Conservation (phyloP, 2,797 vertebrate species). For the Chaunax sp. region DNA sequence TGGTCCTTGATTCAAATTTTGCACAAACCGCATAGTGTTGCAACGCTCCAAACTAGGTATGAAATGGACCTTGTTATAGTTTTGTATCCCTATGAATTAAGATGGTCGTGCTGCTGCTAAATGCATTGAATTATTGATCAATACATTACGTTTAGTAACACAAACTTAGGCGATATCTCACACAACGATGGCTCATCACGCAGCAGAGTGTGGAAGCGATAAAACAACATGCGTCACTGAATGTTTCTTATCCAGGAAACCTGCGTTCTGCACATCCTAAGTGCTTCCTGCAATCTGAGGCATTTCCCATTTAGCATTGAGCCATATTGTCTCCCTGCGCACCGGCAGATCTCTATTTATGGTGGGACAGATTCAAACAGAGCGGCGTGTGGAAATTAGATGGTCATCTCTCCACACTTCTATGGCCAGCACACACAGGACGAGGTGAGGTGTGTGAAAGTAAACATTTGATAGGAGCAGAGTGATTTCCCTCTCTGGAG, state of each 20-base stretch:
- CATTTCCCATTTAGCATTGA: slow-evolving; percentile 65
- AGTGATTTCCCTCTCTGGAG: slow-evolving; percentile 59
- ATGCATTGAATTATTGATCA: not conserved
- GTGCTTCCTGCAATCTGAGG: slow-evolving; percentile 72
- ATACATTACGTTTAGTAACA: not conserved
- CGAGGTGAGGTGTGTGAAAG: slow-evolving; percentile 53
- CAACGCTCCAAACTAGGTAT: no score
- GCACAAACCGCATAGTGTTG: no score
- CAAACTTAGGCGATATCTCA: not conserved
- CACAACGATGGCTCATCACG: slow-evolving; percentile 13
- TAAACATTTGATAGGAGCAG: slow-evolving; percentile 66
- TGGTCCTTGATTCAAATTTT: no score
- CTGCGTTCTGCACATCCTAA: slow-evolving; percentile 63
- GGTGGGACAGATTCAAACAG: slow-evolving; percentile 40
- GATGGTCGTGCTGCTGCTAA: not conserved
- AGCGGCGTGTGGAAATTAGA: slow-evolving; percentile 56
- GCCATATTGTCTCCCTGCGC: slow-evolving; percentile 51
- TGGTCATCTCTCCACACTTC: slow-evolving; percentile 55
- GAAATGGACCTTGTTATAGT: not conserved
- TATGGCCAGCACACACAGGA: slow-evolving; percentile 39
- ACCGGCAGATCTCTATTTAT: slow-evolving; percentile 54
- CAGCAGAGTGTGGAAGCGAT: slow-evolving; percentile 26
- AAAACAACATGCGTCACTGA: slow-evolving; percentile 31
- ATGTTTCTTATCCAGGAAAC: slow-evolving; percentile 62
- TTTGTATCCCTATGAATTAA: not conserved